Percentiles rank a stretch among this genome's conserved stretches.
Evolutionary conservation across 2,888 invertebrate genomes (phyloP).

Genomic region (Acleris holmiana): DNA sequence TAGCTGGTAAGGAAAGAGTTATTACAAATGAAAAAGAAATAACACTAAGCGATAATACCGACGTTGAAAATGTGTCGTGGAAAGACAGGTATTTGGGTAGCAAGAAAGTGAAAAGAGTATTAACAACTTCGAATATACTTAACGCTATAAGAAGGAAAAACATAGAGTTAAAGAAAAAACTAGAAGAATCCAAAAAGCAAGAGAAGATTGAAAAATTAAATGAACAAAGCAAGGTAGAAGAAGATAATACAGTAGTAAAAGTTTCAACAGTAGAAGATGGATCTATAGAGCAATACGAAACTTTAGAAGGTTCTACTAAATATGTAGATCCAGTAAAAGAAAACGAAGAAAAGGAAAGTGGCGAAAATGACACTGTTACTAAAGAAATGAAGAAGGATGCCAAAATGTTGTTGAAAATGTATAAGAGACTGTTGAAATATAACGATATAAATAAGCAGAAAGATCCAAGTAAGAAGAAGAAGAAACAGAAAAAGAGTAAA

Average conservation of each 20-base stretch:
- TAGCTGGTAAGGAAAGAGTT: slow-evolving; percentile 62
- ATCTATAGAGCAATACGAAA: slow-evolving; percentile 84
- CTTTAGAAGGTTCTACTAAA: slow-evolving; percentile 64
- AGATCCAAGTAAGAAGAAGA: slow-evolving; percentile 64
- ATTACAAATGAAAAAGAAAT: slow-evolving; percentile 31
- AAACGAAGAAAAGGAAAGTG: slow-evolving; percentile 36
- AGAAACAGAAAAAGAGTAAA: slow-evolving; percentile 58
- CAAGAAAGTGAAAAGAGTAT: slow-evolving; percentile 83
- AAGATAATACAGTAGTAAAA: slow-evolving; percentile 57
- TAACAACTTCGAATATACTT: slow-evolving; percentile 81
- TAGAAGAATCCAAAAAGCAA: slow-evolving; percentile 49
- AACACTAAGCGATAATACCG: slow-evolving; percentile 37
- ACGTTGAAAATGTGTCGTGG: slow-evolving; percentile 74
- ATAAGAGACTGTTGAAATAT: slow-evolving; percentile 72
- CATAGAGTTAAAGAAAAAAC: slow-evolving; percentile 70
- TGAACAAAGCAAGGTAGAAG: slow-evolving; percentile 3
- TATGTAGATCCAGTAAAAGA: slow-evolving; percentile 66
- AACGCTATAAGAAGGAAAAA: slow-evolving; percentile 86
- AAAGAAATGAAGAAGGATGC: slow-evolving; percentile 74
- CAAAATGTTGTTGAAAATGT: slow-evolving; percentile 76
- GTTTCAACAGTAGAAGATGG: slow-evolving; percentile 67
- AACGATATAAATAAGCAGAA: slow-evolving; percentile 63
- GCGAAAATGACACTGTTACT: slow-evolving; percentile 41
- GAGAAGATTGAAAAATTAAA: slow-evolving; percentile 29
- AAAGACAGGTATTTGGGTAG: slow-evolving; percentile 85